Base-by-base conservation (phyloP, 2,113 vertebrate genomes). In the Xiphophorus hellerii region DNA sequence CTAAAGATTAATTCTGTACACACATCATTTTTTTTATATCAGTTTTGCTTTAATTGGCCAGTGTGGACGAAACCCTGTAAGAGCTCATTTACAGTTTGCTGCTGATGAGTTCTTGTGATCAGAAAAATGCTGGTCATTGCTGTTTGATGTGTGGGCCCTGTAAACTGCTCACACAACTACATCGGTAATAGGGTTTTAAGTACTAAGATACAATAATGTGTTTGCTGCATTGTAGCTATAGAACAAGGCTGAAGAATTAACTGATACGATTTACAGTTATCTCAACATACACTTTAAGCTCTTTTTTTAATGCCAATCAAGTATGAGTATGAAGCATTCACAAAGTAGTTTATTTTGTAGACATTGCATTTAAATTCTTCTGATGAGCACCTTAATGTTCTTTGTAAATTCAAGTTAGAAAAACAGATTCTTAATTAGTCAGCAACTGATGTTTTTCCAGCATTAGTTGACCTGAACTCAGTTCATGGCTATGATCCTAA, bases 21-120 rank as follows among this genome's bases (percentile, higher is more conserved):
- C 54, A 62, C 37, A 0, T 58, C 27, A 1, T 3, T 37, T 37
- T 37, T 9, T 35, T 35, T 35, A n/a, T 35, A 62, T 76, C 61
- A 62, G 25, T 63, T 48, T 35, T 51, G 54, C 54, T 70, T 62
- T 58, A 63, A 68, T 62, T 77, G 25, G 3, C 37, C 61, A 31
- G 22, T 35, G 27, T 7, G 42, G 25, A 68, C n/a, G 6, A 22
- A 68, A 28, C 58, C 58, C 10, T 62, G 27, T 2, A 8, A 22
- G 10, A 20, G 27, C n/a, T 6, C 2, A 8, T 44, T 67, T 17
- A 29, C 10, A 44, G 28, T 22, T n/a, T 69, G 66, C 33, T 25
- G 44, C 22, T 20, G 33, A 58, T 25, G 31, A 17, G 30, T 60
- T 58, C 51, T 70, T 35, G 51, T 58, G 30, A n/a, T 70, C 13